Conservation (phyloP, 1,140 invertebrate genomes). For the Aporrectodea caliginosa region DNA sequence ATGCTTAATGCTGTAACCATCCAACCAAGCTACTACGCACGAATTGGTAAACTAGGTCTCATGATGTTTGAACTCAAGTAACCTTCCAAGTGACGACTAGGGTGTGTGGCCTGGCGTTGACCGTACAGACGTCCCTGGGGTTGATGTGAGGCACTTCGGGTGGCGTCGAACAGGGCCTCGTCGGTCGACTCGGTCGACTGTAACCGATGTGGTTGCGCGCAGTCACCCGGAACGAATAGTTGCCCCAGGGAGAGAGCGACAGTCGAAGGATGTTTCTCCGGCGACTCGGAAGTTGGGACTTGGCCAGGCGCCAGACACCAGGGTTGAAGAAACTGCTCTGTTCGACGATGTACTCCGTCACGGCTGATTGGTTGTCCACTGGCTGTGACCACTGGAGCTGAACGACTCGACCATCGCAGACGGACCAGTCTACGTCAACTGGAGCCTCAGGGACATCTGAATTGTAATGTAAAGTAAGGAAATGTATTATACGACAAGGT, state of each 20-base stretch:
- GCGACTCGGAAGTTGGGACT: slow-evolving; percentile 25
- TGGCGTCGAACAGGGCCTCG: slow-evolving; percentile 74
- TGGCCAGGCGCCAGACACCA: slow-evolving; percentile 75
- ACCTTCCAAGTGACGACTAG: slow-evolving; percentile 91
- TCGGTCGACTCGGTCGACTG: slow-evolving; percentile 77
- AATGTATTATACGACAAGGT: too few species aligned
- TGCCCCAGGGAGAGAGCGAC: slow-evolving; percentile 79
- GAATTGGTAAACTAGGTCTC: too few species aligned
- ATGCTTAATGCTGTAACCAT: too few species aligned
- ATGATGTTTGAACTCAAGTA: too few species aligned
- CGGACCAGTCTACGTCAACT: slow-evolving; percentile 5
- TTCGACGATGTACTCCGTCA: slow-evolving; percentile 84
- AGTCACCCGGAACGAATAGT: slow-evolving; percentile 91
- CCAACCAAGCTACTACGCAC: too few species aligned
- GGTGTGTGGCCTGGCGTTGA: slow-evolving; percentile 80
- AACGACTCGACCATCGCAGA: slow-evolving; percentile 46
- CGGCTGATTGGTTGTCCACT: slow-evolving; percentile 89
- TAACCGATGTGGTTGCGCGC: slow-evolving; percentile 89
- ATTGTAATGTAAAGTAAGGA: too few species aligned
- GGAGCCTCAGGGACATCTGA: slow-evolving; percentile 63
- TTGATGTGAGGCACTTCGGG: slow-evolving; percentile 87
- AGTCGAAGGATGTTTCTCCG: slow-evolving; percentile 15
- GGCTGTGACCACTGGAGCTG: slow-evolving; percentile 78
- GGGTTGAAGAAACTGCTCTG: slow-evolving; percentile 91
- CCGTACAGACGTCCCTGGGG: slow-evolving; percentile 86